Percentiles rank a stretch among this genome's conserved stretches.
Evolutionary conservation across 2,797 vertebrate genomes (phyloP).

Genomic region (Discoglossus pictus): DNA sequence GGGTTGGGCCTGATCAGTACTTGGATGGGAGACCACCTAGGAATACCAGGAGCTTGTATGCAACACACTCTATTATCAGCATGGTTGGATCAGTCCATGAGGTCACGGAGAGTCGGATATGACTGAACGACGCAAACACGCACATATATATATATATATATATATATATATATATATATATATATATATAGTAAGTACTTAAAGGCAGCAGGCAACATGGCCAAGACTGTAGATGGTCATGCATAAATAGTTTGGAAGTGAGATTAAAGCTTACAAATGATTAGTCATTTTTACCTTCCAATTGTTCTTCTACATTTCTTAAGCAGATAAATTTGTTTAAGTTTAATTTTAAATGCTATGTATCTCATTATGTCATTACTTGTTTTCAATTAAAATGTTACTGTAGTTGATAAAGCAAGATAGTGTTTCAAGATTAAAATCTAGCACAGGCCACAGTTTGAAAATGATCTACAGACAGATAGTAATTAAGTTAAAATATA

Average conservation of each 20-base stretch:
- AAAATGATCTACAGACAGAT: constrained; percentile 1
- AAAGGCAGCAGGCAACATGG: too few relatives aligned
- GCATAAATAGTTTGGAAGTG: not conserved
- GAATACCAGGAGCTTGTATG: too few relatives aligned
- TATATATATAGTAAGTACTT: too few relatives aligned
- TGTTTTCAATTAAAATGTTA: constrained; percentile 4
- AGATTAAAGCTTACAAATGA: constrained; percentile 6
- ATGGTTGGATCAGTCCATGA: too few relatives aligned
- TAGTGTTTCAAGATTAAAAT: constrained; percentile 15
- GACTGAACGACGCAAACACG: too few relatives aligned
- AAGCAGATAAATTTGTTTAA: not conserved
- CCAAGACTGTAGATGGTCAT: not conserved
- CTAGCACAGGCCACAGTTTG: not conserved
- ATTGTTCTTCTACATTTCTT: not conserved
- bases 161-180: too few relatives aligned
- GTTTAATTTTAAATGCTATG: constrained; percentile 19
- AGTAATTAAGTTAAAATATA: constrained; percentile 24
- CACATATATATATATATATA: too few relatives aligned
- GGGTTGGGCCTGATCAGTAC: too few relatives aligned
- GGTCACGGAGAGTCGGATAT: too few relatives aligned
- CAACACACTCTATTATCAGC: too few relatives aligned
- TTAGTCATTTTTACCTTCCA: not conserved
- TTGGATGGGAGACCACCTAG: too few relatives aligned
- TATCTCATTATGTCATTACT: constrained; percentile 6
- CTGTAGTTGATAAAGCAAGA: constrained; percentile 10